A percentile compares a stretch with the other conserved stretches of the same genome.
These are phyloP conservation scores for Machaerirhynchus nigripectus DNA, from an alignment of 2,113 vertebrate species.

Conservation along the genomic window DNA sequence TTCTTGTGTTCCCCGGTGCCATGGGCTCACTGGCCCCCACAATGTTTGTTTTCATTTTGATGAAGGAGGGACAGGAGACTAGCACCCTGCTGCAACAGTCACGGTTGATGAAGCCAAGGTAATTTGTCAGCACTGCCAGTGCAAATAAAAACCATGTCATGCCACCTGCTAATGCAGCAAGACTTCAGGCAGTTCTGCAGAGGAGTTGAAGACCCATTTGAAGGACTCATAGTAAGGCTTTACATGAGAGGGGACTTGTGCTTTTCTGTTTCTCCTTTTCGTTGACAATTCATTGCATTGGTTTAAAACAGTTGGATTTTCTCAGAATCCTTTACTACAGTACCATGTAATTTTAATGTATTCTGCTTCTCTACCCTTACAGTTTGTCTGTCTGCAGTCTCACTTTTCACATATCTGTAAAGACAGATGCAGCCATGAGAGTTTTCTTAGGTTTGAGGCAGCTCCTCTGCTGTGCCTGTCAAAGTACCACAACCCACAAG, in stretches of 20 bases:
- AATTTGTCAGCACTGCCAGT: not conserved
- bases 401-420: not conserved
- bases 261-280: not conserved
- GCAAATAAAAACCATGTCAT: not conserved
- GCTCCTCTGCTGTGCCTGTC: not conserved
- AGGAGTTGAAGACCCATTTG: not conserved
- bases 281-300: not conserved
- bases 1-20: too few relatives aligned
- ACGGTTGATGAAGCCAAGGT: not conserved
- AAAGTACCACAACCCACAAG: not conserved
- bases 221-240: not conserved
- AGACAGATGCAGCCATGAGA: not conserved
- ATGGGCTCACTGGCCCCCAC: too few relatives aligned
- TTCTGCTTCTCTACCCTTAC: not conserved
- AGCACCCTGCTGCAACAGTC: not conserved
- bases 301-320: not conserved
- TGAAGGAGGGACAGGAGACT: not conserved
- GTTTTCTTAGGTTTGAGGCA: not conserved
- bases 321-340: not conserved
- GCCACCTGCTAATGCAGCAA: not conserved
- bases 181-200: not conserved
- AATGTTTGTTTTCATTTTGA: not conserved
- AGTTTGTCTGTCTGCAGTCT: not conserved
- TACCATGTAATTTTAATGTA: not conserved
- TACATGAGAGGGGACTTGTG: not conserved